Conservation (phyloP, 2,113 vertebrate genomes). For the Rhinolophus ferrumequinum region DNA sequence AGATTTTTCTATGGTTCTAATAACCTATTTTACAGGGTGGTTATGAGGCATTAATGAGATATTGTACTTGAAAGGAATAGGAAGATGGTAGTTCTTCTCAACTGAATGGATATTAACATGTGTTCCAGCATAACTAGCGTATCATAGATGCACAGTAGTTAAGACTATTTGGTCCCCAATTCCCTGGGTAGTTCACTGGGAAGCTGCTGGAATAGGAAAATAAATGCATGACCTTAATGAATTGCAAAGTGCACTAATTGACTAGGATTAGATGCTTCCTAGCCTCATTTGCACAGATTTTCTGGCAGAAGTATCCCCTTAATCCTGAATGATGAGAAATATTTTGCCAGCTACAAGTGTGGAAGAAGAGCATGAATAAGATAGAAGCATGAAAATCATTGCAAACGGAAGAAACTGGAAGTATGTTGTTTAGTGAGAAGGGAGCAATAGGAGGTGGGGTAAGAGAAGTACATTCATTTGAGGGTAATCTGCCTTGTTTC, state of each 20-base stretch:
- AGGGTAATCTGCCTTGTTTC: neutral
- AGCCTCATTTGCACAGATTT: neutral
- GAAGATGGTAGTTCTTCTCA: neutral
- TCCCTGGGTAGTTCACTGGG: neutral
- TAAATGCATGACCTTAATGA: neutral
- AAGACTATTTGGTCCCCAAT: neutral
- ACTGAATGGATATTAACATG: neutral
- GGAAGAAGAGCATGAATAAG: neutral
- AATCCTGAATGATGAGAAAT: neutral
- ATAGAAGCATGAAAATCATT: neutral
- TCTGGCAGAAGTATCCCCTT: neutral
- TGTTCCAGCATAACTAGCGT: accelerated
- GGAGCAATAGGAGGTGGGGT: accelerated
- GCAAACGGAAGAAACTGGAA: neutral
- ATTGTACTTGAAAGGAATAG: neutral
- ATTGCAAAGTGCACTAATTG: neutral
- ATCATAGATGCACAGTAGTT: neutral
- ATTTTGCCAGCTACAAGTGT: neutral
- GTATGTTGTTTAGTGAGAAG: neutral
- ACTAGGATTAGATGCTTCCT: neutral
- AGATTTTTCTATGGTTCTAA: neutral
- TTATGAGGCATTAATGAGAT: neutral
- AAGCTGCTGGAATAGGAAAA: neutral
- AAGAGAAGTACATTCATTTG: neutral
- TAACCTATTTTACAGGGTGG: neutral